Conservation (phyloP, 2,113 vertebrate species). For the Anarrhichthys ocellatus region DNA sequence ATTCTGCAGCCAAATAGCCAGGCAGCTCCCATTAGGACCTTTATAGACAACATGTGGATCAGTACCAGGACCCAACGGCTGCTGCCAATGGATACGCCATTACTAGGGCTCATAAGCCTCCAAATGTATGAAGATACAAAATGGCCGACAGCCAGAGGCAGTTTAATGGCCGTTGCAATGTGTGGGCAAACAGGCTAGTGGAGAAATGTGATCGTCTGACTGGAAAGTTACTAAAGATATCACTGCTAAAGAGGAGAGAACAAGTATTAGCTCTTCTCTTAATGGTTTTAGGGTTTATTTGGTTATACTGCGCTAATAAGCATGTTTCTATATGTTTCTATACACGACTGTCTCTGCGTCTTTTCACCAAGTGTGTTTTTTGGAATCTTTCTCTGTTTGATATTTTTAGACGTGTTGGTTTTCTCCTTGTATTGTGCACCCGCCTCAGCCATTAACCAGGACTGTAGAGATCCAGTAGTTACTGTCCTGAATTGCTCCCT, state of each 20-base stretch:
- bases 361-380: neutral
- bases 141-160: constrained; percentile 45
- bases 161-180: constrained; percentile 28
- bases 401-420: neutral
- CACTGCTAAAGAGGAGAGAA: neutral
- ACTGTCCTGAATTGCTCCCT: neutral
- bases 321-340: no score
- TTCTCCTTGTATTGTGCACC: neutral
- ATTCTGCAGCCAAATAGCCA: constrained; percentile 64
- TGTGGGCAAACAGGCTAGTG: constrained; percentile 19
- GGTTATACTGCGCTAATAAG: no score
- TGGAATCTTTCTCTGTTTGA: neutral
- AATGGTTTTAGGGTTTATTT: neutral
- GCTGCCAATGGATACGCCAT: constrained; percentile 55
- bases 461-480: neutral
- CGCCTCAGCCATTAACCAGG: neutral
- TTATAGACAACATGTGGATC: constrained; percentile 70
- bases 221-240: constrained; percentile 23
- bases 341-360: neutral
- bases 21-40: constrained; percentile 60
- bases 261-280: neutral
- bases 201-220: constrained; percentile 20
- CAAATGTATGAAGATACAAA: constrained; percentile 40
- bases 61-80: constrained; percentile 41
- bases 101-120: constrained; percentile 1